Conservation (phyloP, 2,113 vertebrate species). For the Glareola pratincola region DNA sequence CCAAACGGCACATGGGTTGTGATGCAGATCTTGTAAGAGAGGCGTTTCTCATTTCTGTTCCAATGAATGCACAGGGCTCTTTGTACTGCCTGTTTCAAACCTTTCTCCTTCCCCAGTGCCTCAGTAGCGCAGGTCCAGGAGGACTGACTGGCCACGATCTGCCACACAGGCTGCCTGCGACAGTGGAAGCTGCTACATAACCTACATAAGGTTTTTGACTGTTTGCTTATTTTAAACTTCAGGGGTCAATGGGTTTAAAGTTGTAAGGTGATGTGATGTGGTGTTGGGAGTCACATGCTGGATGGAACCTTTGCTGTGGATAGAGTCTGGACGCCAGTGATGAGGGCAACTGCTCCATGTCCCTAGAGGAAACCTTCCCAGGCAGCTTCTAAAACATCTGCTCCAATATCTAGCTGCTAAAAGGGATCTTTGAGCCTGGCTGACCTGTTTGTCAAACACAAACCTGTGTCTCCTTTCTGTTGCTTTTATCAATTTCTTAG, state of each 20-base stretch:
- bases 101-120: background rate
- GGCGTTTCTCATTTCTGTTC: background rate
- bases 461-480: background rate
- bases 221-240: background rate
- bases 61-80: background rate
- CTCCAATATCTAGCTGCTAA: background rate
- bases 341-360: accelerated
- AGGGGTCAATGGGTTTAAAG: background rate
- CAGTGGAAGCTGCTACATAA: background rate
- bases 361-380: background rate
- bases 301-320: background rate
- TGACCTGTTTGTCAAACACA: background rate
- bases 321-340: background rate
- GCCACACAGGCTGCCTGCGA: background rate
- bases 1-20: background rate
- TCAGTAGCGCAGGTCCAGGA: background rate
- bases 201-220: background rate
- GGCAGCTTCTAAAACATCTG: background rate
- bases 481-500: background rate
- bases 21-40: background rate
- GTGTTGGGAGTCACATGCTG: background rate
- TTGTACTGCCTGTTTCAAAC: background rate
- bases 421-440: background rate
- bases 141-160: background rate
- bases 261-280: background rate